A percentile compares a stretch with the other conserved stretches of the same genome.
Conservation (phyloP, 2,888 invertebrate genomes). For the Argyra leucocephala region DNA sequence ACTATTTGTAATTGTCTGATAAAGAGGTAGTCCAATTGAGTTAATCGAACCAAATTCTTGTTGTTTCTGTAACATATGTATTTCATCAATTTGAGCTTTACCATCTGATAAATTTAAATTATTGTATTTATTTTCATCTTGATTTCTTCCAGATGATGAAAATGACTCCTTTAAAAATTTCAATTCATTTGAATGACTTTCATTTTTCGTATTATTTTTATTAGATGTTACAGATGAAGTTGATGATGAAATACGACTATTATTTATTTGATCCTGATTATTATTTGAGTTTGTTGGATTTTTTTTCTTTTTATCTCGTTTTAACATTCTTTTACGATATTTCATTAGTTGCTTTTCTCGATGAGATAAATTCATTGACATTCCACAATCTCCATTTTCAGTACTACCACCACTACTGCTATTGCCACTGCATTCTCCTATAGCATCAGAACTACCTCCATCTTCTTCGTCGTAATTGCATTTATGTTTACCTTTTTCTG, state of each 20-base stretch:
- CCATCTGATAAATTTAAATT: neutral
- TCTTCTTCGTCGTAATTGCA: conserved; percentile 54
- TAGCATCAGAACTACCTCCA: conserved; percentile 10
- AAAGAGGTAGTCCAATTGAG: conserved; percentile 29
- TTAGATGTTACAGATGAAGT: conserved; percentile 31
- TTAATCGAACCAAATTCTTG: conserved; percentile 28
- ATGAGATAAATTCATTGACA: conserved; percentile 29
- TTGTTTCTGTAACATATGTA: conserved; percentile 15
- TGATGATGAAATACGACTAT: conserved; percentile 19
- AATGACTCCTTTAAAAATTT: too few relatives aligned
- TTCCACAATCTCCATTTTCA: conserved; percentile 1
- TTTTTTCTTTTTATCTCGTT: conserved; percentile 36
- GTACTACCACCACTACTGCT: neutral
- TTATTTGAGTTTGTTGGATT: conserved; percentile 16
- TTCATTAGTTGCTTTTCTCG: conserved; percentile 41
- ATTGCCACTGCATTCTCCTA: neutral
- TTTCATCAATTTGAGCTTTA: conserved; percentile 10
- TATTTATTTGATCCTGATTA: conserved; percentile 8
- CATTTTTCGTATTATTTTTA: conserved; percentile 27
- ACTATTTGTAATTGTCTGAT: conserved; percentile 25
- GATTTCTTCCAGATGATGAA: neutral
- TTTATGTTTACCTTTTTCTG: conserved; percentile 65
- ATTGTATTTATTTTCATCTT: neutral
- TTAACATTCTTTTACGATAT: conserved; percentile 42
- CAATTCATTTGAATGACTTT: neutral